These are phyloP conservation scores for Numenius phaeopus DNA, from an alignment of 2,797 vertebrate genomes.

Conservation along the genomic window DNA sequence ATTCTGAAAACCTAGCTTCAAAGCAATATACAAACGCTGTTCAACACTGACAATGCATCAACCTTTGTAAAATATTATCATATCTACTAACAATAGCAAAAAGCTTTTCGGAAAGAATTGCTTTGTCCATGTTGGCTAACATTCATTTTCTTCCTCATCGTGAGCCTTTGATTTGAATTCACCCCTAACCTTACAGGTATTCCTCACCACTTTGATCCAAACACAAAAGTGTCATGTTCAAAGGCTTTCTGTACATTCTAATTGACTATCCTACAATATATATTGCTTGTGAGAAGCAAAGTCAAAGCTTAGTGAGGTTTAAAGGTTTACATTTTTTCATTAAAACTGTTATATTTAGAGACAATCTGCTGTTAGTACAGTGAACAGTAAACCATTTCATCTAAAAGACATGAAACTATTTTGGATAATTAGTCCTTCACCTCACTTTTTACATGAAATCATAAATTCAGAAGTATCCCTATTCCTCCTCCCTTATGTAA, in stretches of 20 bases:
- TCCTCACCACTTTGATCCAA: neutral
- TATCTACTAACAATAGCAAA: neutral
- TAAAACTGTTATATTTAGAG: neutral
- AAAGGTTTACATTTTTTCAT: neutral
- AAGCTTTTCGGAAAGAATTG: neutral
- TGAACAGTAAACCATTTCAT: neutral
- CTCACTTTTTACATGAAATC: neutral
- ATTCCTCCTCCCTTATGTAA: neutral
- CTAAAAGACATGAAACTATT: neutral
- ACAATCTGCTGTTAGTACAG: neutral
- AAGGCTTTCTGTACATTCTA: neutral
- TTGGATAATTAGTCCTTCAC: neutral
- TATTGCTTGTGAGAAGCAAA: neutral
- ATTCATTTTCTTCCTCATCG: neutral
- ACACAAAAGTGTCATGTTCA: neutral
- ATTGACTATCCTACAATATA: neutral
- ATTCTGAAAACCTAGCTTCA: neutral
- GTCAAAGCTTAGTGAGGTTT: neutral
- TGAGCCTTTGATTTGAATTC: neutral
- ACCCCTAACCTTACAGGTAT: neutral
- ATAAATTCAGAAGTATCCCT: neutral
- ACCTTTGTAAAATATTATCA: neutral
- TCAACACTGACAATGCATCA: neutral
- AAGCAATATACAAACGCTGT: neutral
- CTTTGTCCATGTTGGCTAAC: neutral